Evolutionary conservation across 2,797 vertebrate species (phyloP).

Genomic region (Sebastes jordani): DNA sequence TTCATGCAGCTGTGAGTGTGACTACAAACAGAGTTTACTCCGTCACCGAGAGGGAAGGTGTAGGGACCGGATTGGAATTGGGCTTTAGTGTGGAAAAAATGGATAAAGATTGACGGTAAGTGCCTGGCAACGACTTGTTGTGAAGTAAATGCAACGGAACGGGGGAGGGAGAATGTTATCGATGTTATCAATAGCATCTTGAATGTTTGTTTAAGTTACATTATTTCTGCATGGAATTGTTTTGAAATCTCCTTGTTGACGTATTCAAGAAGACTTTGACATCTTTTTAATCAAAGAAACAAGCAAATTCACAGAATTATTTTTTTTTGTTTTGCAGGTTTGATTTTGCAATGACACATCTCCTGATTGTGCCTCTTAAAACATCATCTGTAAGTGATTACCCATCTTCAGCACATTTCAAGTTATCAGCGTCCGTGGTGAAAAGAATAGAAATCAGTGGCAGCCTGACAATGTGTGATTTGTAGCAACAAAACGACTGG

Average conservation of each 20-base stretch:
- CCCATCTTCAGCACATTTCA: neutral
- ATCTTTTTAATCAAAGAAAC: neutral
- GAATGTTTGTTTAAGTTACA: neutral
- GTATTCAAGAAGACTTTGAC: neutral
- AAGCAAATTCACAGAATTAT: neutral
- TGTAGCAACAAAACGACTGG: neutral
- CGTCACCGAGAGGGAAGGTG: too few relatives aligned
- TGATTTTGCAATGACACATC: conserved; percentile 9
- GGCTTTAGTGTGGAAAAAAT: neutral
- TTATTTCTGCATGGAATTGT: neutral
- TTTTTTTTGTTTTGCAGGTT: neutral
- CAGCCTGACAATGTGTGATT: neutral
- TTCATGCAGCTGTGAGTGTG: too few relatives aligned
- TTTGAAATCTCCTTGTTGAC: neutral
- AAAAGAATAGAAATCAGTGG: neutral
- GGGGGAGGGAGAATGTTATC: too few relatives aligned
- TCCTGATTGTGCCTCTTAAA: neutral
- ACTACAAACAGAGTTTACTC: too few relatives aligned
- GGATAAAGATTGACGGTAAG: neutral
- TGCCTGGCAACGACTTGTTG: neutral
- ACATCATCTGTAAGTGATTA: neutral
- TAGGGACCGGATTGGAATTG: too few relatives aligned
- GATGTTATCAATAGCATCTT: too few relatives aligned
- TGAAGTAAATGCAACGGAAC: too few relatives aligned
- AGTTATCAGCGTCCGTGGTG: neutral